phyloP scores from a whole-genome alignment of 2,797 vertebrate genomes.

The Phylloscopus collybita region DNA sequence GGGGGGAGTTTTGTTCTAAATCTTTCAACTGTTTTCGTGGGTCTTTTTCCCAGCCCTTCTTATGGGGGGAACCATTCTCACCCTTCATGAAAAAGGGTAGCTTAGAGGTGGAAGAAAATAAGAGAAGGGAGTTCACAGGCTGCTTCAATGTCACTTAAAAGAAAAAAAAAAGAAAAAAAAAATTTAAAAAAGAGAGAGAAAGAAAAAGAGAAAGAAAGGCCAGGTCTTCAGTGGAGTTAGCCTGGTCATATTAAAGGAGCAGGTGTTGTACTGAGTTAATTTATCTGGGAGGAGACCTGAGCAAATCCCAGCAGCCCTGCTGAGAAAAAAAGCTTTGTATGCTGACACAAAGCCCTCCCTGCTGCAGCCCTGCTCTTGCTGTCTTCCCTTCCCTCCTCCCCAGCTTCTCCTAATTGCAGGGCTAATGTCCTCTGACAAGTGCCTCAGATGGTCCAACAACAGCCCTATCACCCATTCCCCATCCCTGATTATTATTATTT shows the following conservation, averaged over 20 bases:
- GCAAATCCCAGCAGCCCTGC: conserved; percentile 53
- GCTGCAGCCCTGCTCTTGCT: not conserved
- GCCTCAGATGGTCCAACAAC: conserved; percentile 34
- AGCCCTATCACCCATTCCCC: not conserved
- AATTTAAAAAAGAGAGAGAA: too few relatives aligned
- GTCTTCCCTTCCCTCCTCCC: conserved; percentile 4
- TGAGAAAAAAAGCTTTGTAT: conserved; percentile 16
- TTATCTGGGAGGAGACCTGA: conserved; percentile 46
- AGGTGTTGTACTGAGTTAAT: conserved; percentile 35
- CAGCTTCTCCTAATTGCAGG: conserved; percentile 31
- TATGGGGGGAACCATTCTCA: not conserved
- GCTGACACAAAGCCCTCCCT: conserved; percentile 36
- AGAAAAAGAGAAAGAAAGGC: not conserved
- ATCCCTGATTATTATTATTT: not conserved
- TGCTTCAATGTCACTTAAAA: not conserved
- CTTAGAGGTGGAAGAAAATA: not conserved
- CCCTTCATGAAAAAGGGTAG: not conserved
- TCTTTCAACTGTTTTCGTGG: not conserved
- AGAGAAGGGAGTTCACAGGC: not conserved
- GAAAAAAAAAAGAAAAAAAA: not conserved
- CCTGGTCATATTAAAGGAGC: conserved; percentile 32
- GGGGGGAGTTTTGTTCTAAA: not conserved
- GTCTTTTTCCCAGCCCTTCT: not conserved
- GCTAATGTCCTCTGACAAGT: conserved; percentile 52
- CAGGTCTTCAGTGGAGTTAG: not conserved